Base-by-base conservation (phyloP, 1,140 invertebrate genomes). In the Ruditapes philippinarum region DNA sequence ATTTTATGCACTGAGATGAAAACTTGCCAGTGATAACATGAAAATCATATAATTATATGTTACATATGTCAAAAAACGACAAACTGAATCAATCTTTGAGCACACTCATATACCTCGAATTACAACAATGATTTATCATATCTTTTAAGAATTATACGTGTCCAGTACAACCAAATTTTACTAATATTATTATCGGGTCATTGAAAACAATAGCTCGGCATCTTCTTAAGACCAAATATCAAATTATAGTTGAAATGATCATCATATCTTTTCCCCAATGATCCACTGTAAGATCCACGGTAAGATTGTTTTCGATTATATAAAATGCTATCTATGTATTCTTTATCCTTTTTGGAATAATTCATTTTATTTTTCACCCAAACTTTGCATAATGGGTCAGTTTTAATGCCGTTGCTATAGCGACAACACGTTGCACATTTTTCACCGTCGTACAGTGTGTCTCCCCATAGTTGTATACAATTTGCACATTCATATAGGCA, bases 351-450 rank as follows among this genome's bases (percentile, higher is more conserved):
- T 31, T 79, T 79, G 22, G 40, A 31, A 60, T 88, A 79, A 19
- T 14, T n/a, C 0, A 70, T 62, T 11, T 25, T 57, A 54, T 88
- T 88, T n/a, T 25, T 28, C 0, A 78, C 74, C 85, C 85, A 88
- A 17, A 88, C 85, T 36, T 88, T 88, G 42, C 85, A 88, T 54
- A 80, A 22, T 2, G 85, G 45, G 22, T 88, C 85, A 28, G 80
- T 42, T 33, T 88, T 88, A 0, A 54, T 57, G 22, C 85, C 85
- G 76, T 80, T 78, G 76, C 85, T 88, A 80, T 88, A 62, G 51
- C 57, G 85, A 88, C 85, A 88, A 60, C 85, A 88, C n/a, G 74
- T 88, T 11, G 85, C 85, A 65, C 85, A 88, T 57, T 78, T 79
- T 40, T 70, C 42, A 9, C 85, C 85, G 42, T 88, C 85, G 40